These are phyloP conservation scores for Rhimphoctona megacephalus DNA, from an alignment of 2,888 invertebrate genomes.

Conservation along the genomic window DNA sequence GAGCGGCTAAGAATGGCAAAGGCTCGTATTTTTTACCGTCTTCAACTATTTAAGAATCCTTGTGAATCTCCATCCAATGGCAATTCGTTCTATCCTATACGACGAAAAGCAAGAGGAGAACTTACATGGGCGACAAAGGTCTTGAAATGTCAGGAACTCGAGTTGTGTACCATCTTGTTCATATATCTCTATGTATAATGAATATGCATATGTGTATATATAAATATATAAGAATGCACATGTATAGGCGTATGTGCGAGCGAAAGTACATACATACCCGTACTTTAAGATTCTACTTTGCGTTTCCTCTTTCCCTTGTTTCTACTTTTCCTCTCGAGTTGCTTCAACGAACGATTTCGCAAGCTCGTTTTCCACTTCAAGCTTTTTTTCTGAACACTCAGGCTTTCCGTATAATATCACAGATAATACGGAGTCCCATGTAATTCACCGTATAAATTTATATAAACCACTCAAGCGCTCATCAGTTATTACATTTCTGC, in stretches of 20 bases:
- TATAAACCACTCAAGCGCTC: constrained; percentile 15
- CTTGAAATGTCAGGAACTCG: constrained; percentile 70
- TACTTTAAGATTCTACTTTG: constrained; percentile 30
- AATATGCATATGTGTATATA: not conserved
- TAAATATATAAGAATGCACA: not conserved
- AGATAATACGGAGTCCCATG: not conserved
- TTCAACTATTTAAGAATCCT: constrained; percentile 77
- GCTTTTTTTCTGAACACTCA: constrained; percentile 18
- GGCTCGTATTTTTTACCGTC: constrained; percentile 67
- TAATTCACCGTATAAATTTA: constrained; percentile 35
- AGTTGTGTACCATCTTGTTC: constrained; percentile 50
- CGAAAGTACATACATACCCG: constrained; percentile 20
- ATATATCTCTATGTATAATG: not conserved
- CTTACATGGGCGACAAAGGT: constrained; percentile 68
- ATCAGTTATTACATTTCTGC: not conserved
- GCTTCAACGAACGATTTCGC: constrained; percentile 61
- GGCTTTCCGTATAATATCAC: not conserved
- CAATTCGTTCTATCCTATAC: constrained; percentile 54
- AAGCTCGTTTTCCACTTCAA: constrained; percentile 39
- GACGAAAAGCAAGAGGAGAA: constrained; percentile 52
- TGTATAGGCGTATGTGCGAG: not conserved
- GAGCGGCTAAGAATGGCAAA: constrained; percentile 60
- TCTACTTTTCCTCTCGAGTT: constrained; percentile 57
- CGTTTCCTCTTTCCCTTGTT: constrained; percentile 42
- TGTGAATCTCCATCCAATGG: constrained; percentile 68